Base-by-base conservation (phyloP, 2,797 vertebrate genomes). In the Dallia pectoralis region DNA sequence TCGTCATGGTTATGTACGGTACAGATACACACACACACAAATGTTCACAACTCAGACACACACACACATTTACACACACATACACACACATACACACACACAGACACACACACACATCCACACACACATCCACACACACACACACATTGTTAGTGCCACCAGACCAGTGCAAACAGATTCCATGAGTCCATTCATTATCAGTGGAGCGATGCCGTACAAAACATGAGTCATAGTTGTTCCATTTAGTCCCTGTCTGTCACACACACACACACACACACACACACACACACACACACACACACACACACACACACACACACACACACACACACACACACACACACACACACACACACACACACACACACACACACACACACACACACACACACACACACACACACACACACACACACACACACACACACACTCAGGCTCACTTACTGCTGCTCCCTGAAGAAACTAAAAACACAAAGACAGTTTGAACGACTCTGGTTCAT, bases 171-270 rank as follows among this genome's bases (percentile, higher is more conserved):
- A 68, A 47, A 76, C 51, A 53, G 40, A 67, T 49, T 63, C 25
- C 49, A 56, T 51, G 59, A 51, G 56, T 19, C 72, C 47, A 61
- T 77, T 71, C 59, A 67, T 80, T 67, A 70, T 62, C 63, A 69
- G 40, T 70, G 61, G 71, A 69, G 59, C 59, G 22, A 44, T 69
- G 67, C 47, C 68, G 33, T 67, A 27, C 74, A 66, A n/a, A n/a
- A 51, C 44, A 68, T 76, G 71, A 81, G 69, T 63, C 71, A 69
- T 44, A 22, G 63, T 59, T 22, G 56, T 70, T 18, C 67, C 40
- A 15, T 27, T 47, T 25, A 48, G 65, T 47, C 65, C 18, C 53
- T 72, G 56, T 25, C 71, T 66, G 47, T 27, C 8, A 22, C 0
- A 40, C 32, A 22, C 18, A 40, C 64, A n/a, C 15, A 22, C 63